Conservation (phyloP, 2,797 vertebrate genomes). For the Eleutherodactylus coqui region DNA sequence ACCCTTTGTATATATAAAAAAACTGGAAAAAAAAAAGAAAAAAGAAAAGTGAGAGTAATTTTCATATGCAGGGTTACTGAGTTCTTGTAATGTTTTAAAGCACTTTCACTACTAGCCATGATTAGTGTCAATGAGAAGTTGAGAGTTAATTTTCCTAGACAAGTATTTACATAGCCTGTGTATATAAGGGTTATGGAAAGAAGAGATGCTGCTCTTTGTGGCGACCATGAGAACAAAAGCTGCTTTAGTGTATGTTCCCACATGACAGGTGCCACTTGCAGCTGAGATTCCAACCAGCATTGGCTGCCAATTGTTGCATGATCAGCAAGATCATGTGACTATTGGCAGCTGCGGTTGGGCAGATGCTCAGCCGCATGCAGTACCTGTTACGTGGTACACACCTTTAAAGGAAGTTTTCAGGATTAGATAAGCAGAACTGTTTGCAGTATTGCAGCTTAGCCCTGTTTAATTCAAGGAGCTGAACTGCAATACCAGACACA, state of each 20-base stretch:
- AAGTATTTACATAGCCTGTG: neutral
- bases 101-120: constrained; percentile 31
- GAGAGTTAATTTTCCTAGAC: neutral
- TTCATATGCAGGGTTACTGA: neutral
- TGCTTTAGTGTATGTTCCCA: too few species aligned
- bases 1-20: constrained; percentile 36
- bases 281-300: too few species aligned
- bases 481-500: neutral
- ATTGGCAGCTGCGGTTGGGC: too few species aligned
- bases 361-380: too few species aligned
- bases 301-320: too few species aligned
- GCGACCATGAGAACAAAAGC: neutral
- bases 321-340: too few species aligned
- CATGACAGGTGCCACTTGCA: too few species aligned
- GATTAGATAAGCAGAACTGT: neutral
- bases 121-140: neutral
- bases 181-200: neutral
- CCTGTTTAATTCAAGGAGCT: neutral
- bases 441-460: neutral
- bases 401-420: neutral
- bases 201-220: neutral
- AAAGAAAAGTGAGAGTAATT: neutral
- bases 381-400: too few species aligned
- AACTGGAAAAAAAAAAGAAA: neutral
- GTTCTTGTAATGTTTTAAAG: neutral